Evolutionary conservation across 2,797 vertebrate species (phyloP), one percentile per base, ranked within the genome.

Genomic region (Takifugu ocellatus): DNA sequence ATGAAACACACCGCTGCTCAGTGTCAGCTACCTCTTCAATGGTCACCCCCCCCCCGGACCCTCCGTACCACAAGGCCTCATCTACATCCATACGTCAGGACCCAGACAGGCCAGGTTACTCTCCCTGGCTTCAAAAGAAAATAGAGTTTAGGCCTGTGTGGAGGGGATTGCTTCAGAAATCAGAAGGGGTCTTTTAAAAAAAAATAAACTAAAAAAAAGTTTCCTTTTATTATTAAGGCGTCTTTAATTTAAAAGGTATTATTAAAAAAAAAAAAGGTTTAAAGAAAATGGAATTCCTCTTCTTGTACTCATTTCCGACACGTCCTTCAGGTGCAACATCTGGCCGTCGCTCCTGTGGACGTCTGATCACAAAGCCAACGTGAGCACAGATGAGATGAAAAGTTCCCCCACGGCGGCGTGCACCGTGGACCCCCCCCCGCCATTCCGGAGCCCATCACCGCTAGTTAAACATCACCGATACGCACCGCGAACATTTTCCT

Each of bases 21-120:
- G 94, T 91, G 88, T 91, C 79, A 58, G 91, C 92, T 91, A 91
- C 86, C 84, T 84, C 82, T 68, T 39, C 55, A 59, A 86, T 0
- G 17, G 72, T 56, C 63, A 51, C 26, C 55, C 58, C 74, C 54
- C 59, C 46, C 16, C 44, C n/a, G 5, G 53, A 10, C n/a, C 57
- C 76, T 68, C 77, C 72, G 59, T 74, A 71, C 84, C 77, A 78
- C 89, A 91, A 71, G 65, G 80, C 80, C 86, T 87, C 75, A 86
- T 85, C 82, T 65, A 76, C 70, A 70, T 86, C 80, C 66, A 73
- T 59, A 58, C 72, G 66, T 60, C 58, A 24, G 74, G 63, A 74
- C 44, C 61, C 63, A 46, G 59, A 65, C 54, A 51, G 63, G 71
- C 57, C 66, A 62, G 58, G 72, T 62, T 29, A 54, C 27, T 53